phyloP scores from a whole-genome alignment of 2,888 invertebrate genomes.

The Ichneumon xanthorius region DNA sequence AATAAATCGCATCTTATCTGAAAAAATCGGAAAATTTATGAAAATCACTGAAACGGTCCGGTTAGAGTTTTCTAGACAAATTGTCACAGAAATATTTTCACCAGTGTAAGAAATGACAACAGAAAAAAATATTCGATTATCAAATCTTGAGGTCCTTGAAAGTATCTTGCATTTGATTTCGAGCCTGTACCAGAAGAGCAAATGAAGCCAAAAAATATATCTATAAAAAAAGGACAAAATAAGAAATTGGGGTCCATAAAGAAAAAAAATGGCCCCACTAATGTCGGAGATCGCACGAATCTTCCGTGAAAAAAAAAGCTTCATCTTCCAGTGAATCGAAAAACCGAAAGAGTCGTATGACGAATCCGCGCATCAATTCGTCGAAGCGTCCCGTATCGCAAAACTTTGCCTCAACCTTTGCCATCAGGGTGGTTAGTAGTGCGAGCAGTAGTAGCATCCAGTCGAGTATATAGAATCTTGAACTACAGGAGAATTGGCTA shows the following conservation, averaged over 20 bases:
- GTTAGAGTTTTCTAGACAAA: too few species aligned
- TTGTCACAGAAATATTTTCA: too few species aligned
- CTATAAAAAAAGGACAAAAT: background rate
- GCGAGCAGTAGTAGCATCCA: slow-evolving; percentile 5
- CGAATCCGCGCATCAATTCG: slow-evolving; percentile 10
- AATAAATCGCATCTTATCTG: too few species aligned
- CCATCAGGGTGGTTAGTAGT: background rate
- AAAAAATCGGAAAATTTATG: too few species aligned
- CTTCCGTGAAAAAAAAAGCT: background rate
- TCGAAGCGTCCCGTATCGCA: background rate
- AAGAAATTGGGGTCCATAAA: too few species aligned
- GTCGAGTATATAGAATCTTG: slow-evolving; percentile 14
- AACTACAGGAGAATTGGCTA: slow-evolving; percentile 60
- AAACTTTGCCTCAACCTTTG: slow-evolving; percentile 2
- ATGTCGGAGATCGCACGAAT: background rate
- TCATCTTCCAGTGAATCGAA: background rate
- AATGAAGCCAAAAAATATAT: background rate
- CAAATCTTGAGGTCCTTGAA: too few species aligned
- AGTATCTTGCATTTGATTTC: background rate
- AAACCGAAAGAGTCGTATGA: background rate
- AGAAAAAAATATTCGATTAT: too few species aligned
- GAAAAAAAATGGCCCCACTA: background rate
- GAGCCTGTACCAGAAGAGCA: background rate
- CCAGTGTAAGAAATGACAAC: too few species aligned
- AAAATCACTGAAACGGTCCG: too few species aligned